Evolutionary conservation across 2,888 invertebrate species (phyloP).

Genomic region (Erebia palarica): DNA sequence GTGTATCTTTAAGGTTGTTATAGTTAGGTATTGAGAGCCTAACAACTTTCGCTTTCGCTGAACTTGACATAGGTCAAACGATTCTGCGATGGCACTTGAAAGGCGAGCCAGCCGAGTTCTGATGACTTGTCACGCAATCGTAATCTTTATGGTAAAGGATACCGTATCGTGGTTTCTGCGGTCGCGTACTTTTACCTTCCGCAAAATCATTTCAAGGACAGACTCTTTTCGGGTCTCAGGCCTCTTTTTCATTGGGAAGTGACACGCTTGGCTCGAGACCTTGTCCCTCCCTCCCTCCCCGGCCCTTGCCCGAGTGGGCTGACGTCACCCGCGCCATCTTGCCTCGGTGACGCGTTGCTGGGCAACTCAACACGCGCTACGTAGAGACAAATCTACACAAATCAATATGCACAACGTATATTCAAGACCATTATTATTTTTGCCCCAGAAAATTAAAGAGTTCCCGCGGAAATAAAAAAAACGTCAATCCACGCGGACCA

Average conservation of each 20-base stretch:
- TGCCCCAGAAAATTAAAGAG: background rate
- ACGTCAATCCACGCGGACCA: too few relatives aligned
- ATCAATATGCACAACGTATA: constrained; percentile 29
- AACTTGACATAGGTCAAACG: constrained; percentile 66
- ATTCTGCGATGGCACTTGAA: constrained; percentile 50
- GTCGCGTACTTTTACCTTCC: constrained; percentile 56
- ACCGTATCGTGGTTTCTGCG: constrained; percentile 39
- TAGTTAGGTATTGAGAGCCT: constrained; percentile 27
- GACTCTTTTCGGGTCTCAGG: constrained; percentile 60
- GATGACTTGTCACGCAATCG: constrained; percentile 54
- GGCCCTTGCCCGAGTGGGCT: constrained; percentile 51
- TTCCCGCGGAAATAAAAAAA: too few relatives aligned
- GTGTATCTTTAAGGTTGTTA: constrained; percentile 26
- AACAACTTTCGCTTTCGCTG: constrained; percentile 68
- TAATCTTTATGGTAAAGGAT: constrained; percentile 42
- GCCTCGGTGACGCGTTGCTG: constrained; percentile 73
- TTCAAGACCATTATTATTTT: background rate
- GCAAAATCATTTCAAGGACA: constrained; percentile 68
- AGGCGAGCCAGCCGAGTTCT: constrained; percentile 48
- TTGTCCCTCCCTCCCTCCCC: constrained; percentile 56
- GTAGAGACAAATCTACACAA: constrained; percentile 43
- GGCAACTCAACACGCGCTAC: constrained; percentile 70
- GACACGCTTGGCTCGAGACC: constrained; percentile 72
- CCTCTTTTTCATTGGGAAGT: constrained; percentile 77
- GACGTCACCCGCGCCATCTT: constrained; percentile 81